Conservation (phyloP, 2,797 vertebrate genomes). For the Rhabdophis nuchalis region DNA sequence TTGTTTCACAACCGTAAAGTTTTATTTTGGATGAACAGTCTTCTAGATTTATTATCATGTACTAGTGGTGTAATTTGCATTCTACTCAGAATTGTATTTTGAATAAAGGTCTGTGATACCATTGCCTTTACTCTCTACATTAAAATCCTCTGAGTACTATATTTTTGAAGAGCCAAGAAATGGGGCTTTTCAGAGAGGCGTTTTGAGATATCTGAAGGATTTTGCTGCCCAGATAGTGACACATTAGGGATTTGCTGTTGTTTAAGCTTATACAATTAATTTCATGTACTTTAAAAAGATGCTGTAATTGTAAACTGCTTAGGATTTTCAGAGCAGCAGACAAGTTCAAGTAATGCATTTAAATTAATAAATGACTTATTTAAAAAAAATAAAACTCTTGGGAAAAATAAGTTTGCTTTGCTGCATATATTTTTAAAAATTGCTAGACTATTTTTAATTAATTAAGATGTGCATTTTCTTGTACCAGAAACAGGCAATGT, state of each 20-base stretch:
- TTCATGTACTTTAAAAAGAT: background rate
- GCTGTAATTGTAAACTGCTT: background rate
- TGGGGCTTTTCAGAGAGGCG: background rate
- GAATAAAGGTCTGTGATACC: background rate
- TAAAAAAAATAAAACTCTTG: slow-evolving; percentile 50
- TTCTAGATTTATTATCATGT: slow-evolving; percentile 4
- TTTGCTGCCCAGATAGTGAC: background rate
- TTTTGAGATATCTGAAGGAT: background rate
- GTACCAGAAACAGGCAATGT: background rate
- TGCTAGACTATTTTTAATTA: slow-evolving; percentile 35
- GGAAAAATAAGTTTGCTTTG: slow-evolving; percentile 55
- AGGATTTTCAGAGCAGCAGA: background rate
- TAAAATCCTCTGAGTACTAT: background rate
- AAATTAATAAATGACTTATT: background rate
- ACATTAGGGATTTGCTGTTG: background rate
- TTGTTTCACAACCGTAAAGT: slow-evolving; percentile 27
- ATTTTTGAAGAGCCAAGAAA: background rate
- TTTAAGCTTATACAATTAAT: background rate
- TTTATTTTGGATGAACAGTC: slow-evolving; percentile 19
- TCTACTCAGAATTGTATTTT: background rate
- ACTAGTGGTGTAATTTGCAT: slow-evolving; percentile 19
- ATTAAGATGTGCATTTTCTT: background rate
- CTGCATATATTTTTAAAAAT: slow-evolving; percentile 41
- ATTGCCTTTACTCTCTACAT: background rate
- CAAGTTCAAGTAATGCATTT: background rate